A percentile compares a stretch with the other conserved stretches of the same genome.
Conservation (phyloP, 2,888 invertebrate genomes). For the Hipparchia sbordonii region DNA sequence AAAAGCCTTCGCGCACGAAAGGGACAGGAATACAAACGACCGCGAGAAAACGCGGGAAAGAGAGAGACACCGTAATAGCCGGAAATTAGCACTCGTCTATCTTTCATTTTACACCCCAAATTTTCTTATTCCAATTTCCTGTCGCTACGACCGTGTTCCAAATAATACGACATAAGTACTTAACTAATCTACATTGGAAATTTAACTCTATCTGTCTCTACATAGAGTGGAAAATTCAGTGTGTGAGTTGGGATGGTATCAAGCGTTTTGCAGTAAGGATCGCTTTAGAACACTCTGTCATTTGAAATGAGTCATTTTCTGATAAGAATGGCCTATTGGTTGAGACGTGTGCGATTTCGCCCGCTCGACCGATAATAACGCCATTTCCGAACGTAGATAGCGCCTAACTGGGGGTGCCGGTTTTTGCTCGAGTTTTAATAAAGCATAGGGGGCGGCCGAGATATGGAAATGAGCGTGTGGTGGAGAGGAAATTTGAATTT, state of each 20-base stretch:
- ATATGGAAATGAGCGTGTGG: constrained; percentile 82
- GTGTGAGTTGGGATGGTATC: constrained; percentile 46
- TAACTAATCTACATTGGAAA: constrained; percentile 39
- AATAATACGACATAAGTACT: constrained; percentile 61
- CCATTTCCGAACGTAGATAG: constrained; percentile 80
- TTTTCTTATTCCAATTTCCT: constrained; percentile 90
- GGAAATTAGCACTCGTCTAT: constrained; percentile 89
- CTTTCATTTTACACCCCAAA: constrained; percentile 90
- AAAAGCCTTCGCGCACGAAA: constrained; percentile 62
- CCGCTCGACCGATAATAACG: constrained; percentile 71
- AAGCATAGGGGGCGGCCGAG: constrained; percentile 77
- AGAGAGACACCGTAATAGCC: constrained; percentile 83
- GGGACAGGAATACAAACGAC: constrained; percentile 67
- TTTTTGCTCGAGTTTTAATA: constrained; percentile 81
- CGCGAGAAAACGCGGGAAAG: constrained; percentile 79
- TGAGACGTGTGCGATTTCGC: constrained; percentile 79
- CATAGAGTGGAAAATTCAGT: constrained; percentile 50
- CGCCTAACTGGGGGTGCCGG: constrained; percentile 74
- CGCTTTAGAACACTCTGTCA: constrained; percentile 82
- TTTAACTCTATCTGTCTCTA: constrained; percentile 32
- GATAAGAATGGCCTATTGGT: constrained; percentile 86
- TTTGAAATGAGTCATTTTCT: constrained; percentile 89
- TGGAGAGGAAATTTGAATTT: constrained; percentile 82
- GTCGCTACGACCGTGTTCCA: constrained; percentile 66
- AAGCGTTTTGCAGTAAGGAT: constrained; percentile 61